Base-by-base conservation (phyloP, 2,113 vertebrate species). In the Okapia johnstoni region DNA sequence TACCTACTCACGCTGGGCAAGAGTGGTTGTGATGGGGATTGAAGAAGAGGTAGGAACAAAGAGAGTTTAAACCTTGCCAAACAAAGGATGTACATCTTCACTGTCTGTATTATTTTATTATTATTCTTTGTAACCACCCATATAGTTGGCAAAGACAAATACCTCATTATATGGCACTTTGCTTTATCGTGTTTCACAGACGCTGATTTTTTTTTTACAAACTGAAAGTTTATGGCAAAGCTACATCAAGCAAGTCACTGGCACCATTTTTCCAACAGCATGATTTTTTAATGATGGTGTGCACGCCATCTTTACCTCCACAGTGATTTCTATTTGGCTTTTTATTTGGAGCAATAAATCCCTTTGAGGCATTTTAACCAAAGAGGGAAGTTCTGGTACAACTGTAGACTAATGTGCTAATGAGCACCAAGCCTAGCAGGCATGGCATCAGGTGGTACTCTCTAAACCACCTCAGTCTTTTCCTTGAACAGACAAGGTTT, bases 71-170 rank as follows among this genome's bases (percentile, higher is more conserved):
- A 90, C 57, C 58, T 88, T 12, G 11, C 79, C 63, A 89, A 86
- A 58, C 55, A 55, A 95, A 84, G 88, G 14, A 2, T 9, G 16
- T 21, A 9, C 11, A 33, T 23, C 48, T 92, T 89, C 60, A 50
- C 30, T 28, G n/a, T 36, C 30, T 46, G 40, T 19, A 33, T 43
- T 85, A 83, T 84, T 91, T 85, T 48, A 36, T 60, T 70, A 17
- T 54, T 48, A n/a, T 83, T 97, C 70, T 92, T 73, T 43, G 52
- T 87, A 87, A 21, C 40, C 8, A 90, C 23, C 13, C 61, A 50
- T 11, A 21, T 2, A 50, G 30, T 4, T 70, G 30, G 80, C 85
- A 83, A 92, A 81, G 28, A n/a, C 77, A 33, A 19, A 80, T 23
- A 54, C 10, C 19, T 81, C 79, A 81, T 54, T n/a, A 23, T 14